phyloP scores from a whole-genome alignment of 2,797 vertebrate genomes.

The Etheostoma nigrum region DNA sequence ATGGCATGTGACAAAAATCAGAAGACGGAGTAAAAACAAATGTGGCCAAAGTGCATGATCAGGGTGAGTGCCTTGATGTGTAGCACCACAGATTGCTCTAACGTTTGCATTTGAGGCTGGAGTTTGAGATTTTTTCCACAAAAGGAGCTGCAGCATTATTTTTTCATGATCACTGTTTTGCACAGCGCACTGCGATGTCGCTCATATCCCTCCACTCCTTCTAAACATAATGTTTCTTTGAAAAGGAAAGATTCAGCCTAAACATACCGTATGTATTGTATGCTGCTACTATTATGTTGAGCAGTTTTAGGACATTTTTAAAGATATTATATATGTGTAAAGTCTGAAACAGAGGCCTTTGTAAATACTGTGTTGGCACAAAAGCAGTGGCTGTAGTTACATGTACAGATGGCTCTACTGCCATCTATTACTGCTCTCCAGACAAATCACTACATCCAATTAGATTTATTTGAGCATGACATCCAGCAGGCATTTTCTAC shows the following conservation, averaged over 20 bases:
- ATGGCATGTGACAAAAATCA: slow-evolving; percentile 34
- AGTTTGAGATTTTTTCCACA: slow-evolving; percentile 4
- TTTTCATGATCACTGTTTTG: slow-evolving; percentile 27
- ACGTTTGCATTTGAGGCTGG: slow-evolving; percentile 2
- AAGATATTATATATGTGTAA: neutral
- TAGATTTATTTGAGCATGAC: slow-evolving; percentile 64
- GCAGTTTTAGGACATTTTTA: neutral
- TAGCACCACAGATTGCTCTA: neutral
- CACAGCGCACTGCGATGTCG: neutral
- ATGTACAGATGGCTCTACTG: slow-evolving; percentile 44
- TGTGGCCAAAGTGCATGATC: neutral
- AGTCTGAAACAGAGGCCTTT: slow-evolving; percentile 8
- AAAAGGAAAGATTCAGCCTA: neutral
- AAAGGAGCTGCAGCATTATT: slow-evolving; percentile 34
- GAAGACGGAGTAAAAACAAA: slow-evolving; percentile 7
- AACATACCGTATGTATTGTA: neutral
- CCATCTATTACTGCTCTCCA: slow-evolving; percentile 53
- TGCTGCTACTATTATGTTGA: neutral
- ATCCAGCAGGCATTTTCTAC: slow-evolving; percentile 54
- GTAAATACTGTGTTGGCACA: neutral
- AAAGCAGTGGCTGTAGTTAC: slow-evolving; percentile 17
- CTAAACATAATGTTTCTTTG: slow-evolving; percentile 5
- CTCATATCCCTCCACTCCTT: neutral
- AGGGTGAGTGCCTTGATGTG: neutral
- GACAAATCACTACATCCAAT: slow-evolving; percentile 57